phyloP scores from a whole-genome alignment of 2,888 invertebrate genomes.

The Steromphala cineraria region DNA sequence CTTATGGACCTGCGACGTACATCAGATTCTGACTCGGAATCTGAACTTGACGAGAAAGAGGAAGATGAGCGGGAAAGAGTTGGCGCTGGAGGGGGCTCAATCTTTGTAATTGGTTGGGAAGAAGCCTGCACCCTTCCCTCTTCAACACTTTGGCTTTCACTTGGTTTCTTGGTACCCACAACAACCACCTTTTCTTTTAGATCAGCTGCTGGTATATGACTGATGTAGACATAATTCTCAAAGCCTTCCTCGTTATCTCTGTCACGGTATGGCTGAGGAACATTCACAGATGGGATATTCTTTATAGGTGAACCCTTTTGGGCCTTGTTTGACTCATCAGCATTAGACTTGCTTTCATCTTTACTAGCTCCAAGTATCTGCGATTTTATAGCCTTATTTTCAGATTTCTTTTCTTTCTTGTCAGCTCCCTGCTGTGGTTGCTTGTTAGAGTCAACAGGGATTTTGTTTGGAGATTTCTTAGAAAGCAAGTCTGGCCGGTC shows the following conservation, averaged over 20 bases:
- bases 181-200: neutral
- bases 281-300: neutral
- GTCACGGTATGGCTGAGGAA: neutral
- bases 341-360: neutral
- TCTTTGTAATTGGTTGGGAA: constrained; percentile 1
- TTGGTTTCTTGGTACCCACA: neutral
- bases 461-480: neutral
- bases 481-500: neutral
- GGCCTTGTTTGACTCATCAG: neutral
- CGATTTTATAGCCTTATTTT: neutral
- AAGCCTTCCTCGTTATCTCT: constrained; percentile 7
- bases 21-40: constrained; percentile 26
- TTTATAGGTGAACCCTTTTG: neutral
- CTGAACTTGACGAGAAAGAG: constrained; percentile 25
- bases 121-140: neutral
- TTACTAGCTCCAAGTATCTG: neutral
- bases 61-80: neutral
- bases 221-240: constrained; percentile 24
- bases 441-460: neutral
- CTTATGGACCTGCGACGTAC: neutral
- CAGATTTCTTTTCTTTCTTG: neutral
- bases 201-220: neutral
- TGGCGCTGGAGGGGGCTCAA: neutral
- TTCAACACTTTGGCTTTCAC: neutral
- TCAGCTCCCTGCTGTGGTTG: neutral